phyloP scores from a whole-genome alignment of 2,888 invertebrate species.

The Mimachlamys varia region DNA sequence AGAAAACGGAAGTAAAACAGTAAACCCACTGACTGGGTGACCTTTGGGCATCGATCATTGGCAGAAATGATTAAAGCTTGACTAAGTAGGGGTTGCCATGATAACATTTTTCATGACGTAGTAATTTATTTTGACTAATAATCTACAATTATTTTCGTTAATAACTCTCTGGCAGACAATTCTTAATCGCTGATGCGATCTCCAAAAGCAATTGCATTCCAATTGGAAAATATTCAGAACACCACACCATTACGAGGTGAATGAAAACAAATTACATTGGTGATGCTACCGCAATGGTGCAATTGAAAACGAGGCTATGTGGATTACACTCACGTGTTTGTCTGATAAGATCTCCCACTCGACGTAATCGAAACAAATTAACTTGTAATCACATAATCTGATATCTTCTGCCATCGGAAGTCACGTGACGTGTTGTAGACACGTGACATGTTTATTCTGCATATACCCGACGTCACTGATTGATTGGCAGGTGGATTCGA shows the following conservation, averaged over 20 bases:
- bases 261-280: too few species aligned
- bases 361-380: conserved; percentile 2
- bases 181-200: too few species aligned
- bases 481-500: conserved; percentile 11
- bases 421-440: background rate
- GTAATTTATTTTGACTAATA: too few species aligned
- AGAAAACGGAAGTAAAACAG: background rate
- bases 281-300: background rate
- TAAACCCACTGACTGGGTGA: background rate
- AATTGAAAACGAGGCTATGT: background rate
- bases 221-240: too few species aligned
- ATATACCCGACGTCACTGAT: background rate
- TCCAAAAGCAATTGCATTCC: too few species aligned
- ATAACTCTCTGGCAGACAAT: too few species aligned
- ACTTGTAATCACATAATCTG: background rate
- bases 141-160: too few species aligned
- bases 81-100: background rate
- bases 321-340: background rate
- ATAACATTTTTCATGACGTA: background rate
- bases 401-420: background rate
- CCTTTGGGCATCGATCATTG: background rate
- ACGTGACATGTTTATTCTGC: background rate
- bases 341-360: background rate
- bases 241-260: too few species aligned
- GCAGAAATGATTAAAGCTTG: background rate